Conservation (phyloP, 2,113 vertebrate genomes). For the Mobula birostris region DNA sequence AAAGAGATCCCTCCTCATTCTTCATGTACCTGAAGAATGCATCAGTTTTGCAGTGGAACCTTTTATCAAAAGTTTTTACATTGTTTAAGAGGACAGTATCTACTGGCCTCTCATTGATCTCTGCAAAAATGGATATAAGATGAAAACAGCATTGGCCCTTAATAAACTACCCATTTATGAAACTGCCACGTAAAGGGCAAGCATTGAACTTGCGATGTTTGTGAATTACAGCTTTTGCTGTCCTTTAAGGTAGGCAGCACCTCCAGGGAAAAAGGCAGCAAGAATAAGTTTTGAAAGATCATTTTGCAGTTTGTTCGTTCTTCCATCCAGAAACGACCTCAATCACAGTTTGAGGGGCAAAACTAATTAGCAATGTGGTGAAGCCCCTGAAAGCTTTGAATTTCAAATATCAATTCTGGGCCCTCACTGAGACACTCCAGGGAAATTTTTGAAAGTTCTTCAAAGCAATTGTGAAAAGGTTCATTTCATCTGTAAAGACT, state of each 20-base stretch:
- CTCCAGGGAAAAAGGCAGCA: too few relatives aligned
- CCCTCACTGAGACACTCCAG: neutral
- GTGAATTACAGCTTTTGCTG: neutral
- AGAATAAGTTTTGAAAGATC: constrained; percentile 5
- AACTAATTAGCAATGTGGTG: constrained; percentile 47
- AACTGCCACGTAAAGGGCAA: neutral
- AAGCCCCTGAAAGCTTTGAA: constrained; percentile 42
- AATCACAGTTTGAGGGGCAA: constrained; percentile 8
- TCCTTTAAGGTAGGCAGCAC: neutral
- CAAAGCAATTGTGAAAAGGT: constrained; percentile 38
- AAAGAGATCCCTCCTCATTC: too few relatives aligned
- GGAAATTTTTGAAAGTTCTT: constrained; percentile 42
- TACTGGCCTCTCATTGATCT: neutral
- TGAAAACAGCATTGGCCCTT: neutral
- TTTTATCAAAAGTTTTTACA: too few relatives aligned
- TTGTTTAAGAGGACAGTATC: neutral
- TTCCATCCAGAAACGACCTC: neutral
- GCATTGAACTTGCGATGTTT: too few relatives aligned
- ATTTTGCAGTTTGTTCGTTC: neutral
- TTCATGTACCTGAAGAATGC: too few relatives aligned
- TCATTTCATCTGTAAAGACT: constrained; percentile 35
- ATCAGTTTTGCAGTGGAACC: too few relatives aligned
- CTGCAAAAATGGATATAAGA: neutral
- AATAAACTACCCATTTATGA: neutral
- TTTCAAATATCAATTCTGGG: constrained; percentile 48